phyloP scores from a whole-genome alignment of 1,140 invertebrate species.

The Teleogryllus occipitalis region DNA sequence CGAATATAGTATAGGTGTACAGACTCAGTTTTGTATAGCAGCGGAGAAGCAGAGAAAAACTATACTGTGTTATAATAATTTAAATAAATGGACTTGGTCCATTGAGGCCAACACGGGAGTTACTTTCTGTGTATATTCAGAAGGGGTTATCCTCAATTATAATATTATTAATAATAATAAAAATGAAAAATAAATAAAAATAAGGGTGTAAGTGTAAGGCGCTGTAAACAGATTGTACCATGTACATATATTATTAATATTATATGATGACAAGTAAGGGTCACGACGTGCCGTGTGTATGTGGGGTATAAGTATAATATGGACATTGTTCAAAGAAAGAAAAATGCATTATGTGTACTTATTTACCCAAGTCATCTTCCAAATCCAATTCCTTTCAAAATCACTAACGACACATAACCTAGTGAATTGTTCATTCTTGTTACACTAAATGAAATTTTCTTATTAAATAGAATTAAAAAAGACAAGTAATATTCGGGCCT shows the following conservation, averaged over 20 bases:
- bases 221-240: constrained; percentile 58
- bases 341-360: constrained; percentile 4
- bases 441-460: no score
- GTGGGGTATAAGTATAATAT: constrained; percentile 74
- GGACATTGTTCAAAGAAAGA: constrained; percentile 68
- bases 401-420: neutral
- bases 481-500: no score
- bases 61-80: constrained; percentile 33
- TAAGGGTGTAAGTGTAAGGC: constrained; percentile 35
- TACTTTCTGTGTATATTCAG: constrained; percentile 21
- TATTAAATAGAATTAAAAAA: no score
- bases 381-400: neutral
- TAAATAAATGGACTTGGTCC: constrained; percentile 27
- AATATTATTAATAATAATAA: constrained; percentile 19
- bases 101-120: constrained; percentile 1
- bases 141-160: constrained; percentile 27
- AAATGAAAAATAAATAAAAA: constrained; percentile 24
- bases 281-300: constrained; percentile 79
- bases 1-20: constrained; percentile 34
- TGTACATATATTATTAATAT: constrained; percentile 51
- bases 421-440: neutral
- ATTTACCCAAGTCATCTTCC: neutral
- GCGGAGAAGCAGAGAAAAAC: constrained; percentile 26
- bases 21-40: constrained; percentile 36
- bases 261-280: constrained; percentile 66